phyloP scores from a whole-genome alignment of 53 echinoderm and acorn worm species.

The Pentamera pediparva region DNA sequence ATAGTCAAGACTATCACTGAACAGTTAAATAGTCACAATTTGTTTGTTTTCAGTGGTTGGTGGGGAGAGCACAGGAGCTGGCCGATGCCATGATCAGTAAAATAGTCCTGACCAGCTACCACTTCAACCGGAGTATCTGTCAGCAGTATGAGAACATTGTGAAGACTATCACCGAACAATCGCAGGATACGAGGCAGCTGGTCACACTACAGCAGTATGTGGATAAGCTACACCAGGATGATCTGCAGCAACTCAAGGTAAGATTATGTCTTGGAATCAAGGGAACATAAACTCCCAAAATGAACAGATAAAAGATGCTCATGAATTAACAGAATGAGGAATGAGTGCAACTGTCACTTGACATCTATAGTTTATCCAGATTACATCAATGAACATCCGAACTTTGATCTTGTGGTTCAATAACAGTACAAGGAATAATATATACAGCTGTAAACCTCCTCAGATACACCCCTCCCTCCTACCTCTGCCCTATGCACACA shows the following conservation, averaged over 20 bases:
- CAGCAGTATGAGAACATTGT: slow-evolving; percentile 85
- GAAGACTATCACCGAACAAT: slow-evolving; percentile 72
- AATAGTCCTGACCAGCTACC: slow-evolving; percentile 68
- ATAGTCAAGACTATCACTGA: slow-evolving; percentile 80
- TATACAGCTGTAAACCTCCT: no score
- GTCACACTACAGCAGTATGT: slow-evolving; percentile 76
- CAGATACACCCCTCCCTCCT: no score
- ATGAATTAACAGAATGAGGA: no score
- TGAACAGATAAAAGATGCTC: no score
- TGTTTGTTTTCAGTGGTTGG: slow-evolving; percentile 63
- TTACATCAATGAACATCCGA: no score
- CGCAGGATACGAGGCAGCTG: slow-evolving; percentile 73
- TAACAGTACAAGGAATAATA: no score
- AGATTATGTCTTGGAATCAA: not conserved
- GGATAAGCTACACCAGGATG: slow-evolving; percentile 62
- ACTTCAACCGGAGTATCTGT: slow-evolving; percentile 93
- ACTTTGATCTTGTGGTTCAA: no score
- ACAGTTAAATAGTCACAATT: no score
- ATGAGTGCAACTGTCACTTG: no score
- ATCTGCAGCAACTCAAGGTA: slow-evolving; percentile 91
- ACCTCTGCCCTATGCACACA: no score
- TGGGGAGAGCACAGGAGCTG: slow-evolving; percentile 64
- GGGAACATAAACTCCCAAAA: no score
- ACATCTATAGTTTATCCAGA: no score
- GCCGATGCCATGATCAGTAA: slow-evolving; percentile 76